A percentile compares a stretch with the other conserved stretches of the same genome.
These are phyloP conservation scores for Zootermopsis nevadensis DNA, from an alignment of 2,888 invertebrate genomes.

Conservation along the genomic window DNA sequence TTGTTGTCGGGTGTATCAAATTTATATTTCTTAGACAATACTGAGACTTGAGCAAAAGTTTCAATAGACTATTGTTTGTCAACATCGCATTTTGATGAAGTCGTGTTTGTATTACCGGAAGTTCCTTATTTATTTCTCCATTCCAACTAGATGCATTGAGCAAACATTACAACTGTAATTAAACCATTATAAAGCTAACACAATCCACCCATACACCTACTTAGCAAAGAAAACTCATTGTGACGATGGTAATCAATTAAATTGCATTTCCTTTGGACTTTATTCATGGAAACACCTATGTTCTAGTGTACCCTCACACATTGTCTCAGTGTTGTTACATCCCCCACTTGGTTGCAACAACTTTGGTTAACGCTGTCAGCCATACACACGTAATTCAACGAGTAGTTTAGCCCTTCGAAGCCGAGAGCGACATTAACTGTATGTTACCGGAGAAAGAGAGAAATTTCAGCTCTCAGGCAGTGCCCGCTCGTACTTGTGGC, in stretches of 20 bases:
- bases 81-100: slow-evolving; percentile 35
- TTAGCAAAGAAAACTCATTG: slow-evolving; percentile 10
- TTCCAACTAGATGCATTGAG: neutral
- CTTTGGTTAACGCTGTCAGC: neutral
- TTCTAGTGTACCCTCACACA: slow-evolving; percentile 22
- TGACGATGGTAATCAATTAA: slow-evolving; percentile 34
- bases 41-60: neutral
- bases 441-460: too few relatives aligned
- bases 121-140: slow-evolving; percentile 31
- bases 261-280: slow-evolving; percentile 3
- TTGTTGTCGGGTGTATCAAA: neutral
- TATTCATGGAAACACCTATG: slow-evolving; percentile 26
- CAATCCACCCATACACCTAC: slow-evolving; percentile 14
- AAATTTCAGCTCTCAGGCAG: too few relatives aligned
- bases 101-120: slow-evolving; percentile 35
- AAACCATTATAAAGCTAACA: slow-evolving; percentile 13
- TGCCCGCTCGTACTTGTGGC: too few relatives aligned
- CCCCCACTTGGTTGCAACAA: slow-evolving; percentile 21
- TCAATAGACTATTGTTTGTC: slow-evolving; percentile 25
- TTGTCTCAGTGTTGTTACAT: neutral
- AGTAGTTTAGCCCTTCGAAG: too few relatives aligned
- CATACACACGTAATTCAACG: too few relatives aligned
- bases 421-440: too few relatives aligned
- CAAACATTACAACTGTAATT: neutral
- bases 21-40: neutral